Evolutionary conservation across 2,797 vertebrate species (phyloP).

Genomic region (Phalloptychus januarius): DNA sequence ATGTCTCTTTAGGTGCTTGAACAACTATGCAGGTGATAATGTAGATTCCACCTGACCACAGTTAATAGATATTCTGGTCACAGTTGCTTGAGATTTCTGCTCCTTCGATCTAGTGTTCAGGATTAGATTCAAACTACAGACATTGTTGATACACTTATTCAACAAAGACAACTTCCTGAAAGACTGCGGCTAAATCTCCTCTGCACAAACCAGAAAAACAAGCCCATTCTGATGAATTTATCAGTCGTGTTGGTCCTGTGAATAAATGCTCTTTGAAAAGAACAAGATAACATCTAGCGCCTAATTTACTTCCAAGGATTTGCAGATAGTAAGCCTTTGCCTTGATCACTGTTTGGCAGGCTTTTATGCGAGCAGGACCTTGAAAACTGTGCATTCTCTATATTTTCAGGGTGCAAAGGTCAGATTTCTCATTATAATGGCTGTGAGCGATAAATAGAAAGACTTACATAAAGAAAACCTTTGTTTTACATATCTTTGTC

Average conservation of each 20-base stretch:
- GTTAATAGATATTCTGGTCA: conserved; percentile 9
- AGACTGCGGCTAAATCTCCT: conserved; percentile 38
- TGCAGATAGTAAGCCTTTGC: conserved; percentile 44
- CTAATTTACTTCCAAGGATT: conserved; percentile 59
- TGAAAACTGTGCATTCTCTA: conserved; percentile 50
- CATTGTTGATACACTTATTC: conserved; percentile 34
- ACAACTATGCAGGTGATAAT: conserved; percentile 14
- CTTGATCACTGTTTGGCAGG: conserved; percentile 50
- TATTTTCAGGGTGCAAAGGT: conserved; percentile 43
- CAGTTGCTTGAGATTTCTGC: conserved; percentile 17
- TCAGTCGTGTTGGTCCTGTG: conserved; percentile 37
- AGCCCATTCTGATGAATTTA: conserved; percentile 45
- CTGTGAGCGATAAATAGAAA: conserved; percentile 46
- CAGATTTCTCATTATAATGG: conserved; percentile 41
- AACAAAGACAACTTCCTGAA: conserved; percentile 39
- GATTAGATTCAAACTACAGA: conserved; percentile 27
- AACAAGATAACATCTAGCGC: conserved; percentile 50
- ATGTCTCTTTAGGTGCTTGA: conserved; percentile 9
- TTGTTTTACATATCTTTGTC: conserved; percentile 50
- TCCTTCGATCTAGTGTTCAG: conserved; percentile 26
- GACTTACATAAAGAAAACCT: conserved; percentile 12
- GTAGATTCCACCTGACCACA: background rate
- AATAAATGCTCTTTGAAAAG: conserved; percentile 60
- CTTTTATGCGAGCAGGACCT: conserved; percentile 51
- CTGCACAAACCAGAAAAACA: conserved; percentile 37